Base-by-base conservation (phyloP, 2,888 invertebrate genomes). In the Amaurobius ferox region DNA sequence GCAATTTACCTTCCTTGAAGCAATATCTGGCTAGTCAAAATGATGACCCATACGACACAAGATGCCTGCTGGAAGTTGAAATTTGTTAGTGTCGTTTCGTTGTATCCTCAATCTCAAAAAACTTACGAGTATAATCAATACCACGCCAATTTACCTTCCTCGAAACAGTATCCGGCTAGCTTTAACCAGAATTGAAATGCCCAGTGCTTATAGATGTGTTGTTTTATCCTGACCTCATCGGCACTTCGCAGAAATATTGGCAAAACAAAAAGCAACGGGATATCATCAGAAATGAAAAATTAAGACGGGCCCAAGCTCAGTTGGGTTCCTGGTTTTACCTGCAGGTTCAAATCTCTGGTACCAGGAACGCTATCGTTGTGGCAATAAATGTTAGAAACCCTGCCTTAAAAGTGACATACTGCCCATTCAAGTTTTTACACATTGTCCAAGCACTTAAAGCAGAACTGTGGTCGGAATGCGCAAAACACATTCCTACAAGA, bases 351-450 rank as follows among this genome's bases (percentile, higher is more conserved):
- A 55, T 23, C 55, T 23, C 23, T 23, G 55, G 23, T 55, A 55
- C 55, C 11, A 23, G 55, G 55, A 55, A 55, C 23, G 55, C 23
- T 55, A 23, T 55, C n/a, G 55, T 55, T 55, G 23, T 55, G 55
- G 55, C 55, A 55, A 55, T 55, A 55, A 55, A 55, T 23, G 55
- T 55, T 55, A 55, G 23, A 55, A 55, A 23, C 23, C 23, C 23
- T 55, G 23, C 5, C 23, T 23, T 55, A 55, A 55, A 55, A 16
- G 55, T 55, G 55, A 55, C 55, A 55, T 55, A 55, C 55, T 55
- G 55, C 55, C 55, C 55, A 55, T 55, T 55, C 55, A 55, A 55
- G 55, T 55, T 55, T 55, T 55, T 55, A 55, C 55, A 55, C 55
- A 55, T 55, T 23, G 23, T 55, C 55, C 23, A 23, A 23, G 23